Base-by-base conservation (phyloP, 2,113 vertebrate genomes). In the Apodemus sylvaticus region DNA sequence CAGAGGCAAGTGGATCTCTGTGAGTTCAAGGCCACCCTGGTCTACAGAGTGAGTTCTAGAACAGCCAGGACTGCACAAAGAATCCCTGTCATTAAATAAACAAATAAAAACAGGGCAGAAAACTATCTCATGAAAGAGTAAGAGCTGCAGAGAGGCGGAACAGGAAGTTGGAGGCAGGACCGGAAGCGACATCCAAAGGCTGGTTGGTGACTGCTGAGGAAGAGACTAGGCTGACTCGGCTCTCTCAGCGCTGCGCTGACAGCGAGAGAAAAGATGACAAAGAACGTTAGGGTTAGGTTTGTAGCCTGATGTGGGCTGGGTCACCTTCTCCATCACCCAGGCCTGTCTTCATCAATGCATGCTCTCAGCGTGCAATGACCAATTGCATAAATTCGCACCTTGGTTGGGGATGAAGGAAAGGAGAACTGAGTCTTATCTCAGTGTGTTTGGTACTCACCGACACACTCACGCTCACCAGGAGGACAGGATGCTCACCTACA, bases 131-230 rank as follows among this genome's bases (percentile, higher is more conserved):
- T 19, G 31, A 77, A 70, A 92, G 91, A 86, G 48, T 26, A 39
- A 95, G 64, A 12, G 34, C 8, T 34, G 3, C 34, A 19, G 36
- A 73, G 36, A 92, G 31, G 87, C 19, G 8, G 13, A 82, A 20
- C 31, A 87, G 36, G 68, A 97, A 92, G 26, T 11, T 86, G 60
- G 92, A 89, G 51, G 90, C 22, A 93, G 77, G 94, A 74, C 62
- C 29, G 62, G 58, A 76, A 89, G 62, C 45, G 20, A 77, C 10
- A 1, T 24, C 19, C 62, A 31, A n/a, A 93, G 53, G 22, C 42
- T n/a, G 34, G 39, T 68, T n/a, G 34, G 36, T 81, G 17, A 71
- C 26, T n/a, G 36, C n/a, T 90, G 34, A 64, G 55, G 79, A 71
- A 13, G 19, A 29, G 42, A 66, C 29, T 68, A 45, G 7, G 0